Evolutionary conservation across 2,113 vertebrate species (phyloP), one percentile per base, ranked within the genome.

Genomic region (Gambusia holbrooki): DNA sequence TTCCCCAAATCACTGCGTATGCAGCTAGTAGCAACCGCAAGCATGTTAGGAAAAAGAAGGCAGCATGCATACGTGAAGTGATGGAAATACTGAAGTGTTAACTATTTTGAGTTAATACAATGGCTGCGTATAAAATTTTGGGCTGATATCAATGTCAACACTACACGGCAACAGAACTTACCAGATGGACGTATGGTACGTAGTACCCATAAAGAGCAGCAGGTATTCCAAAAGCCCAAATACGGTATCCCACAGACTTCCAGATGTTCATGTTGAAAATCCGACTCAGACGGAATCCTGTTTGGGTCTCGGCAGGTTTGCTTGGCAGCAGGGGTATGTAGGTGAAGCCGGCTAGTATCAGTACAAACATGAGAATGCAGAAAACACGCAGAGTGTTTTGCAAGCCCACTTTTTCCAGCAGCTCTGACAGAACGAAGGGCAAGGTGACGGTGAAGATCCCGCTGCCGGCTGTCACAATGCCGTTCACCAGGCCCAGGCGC

Each of bases 151-250:
- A 9, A 35, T 10, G 9, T 12, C 35, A 37, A 37, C 35, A 12
- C 2, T 29, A 22, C 25, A 30, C 5, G 63, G 71, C 67, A 62
- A 9, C 67, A 11, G 29, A 27, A 88, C 97, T 97, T 87, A 98
- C 98, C 96, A 99, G 92, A 83, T 99, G 98, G 87, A 99, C 97
- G 1, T 99, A 99, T 90, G 98, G 98, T 93, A 99, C 97, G 76
- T 96, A 99, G 87, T 99, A 99, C 72, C 98, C 98, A 62, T 98
- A 99, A 35, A 99, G 96, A 0, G 97, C 97, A 5, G 95, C 93
- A 0, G 98, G 97, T 69, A 99, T 96, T 5, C 98, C 98, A 6
- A 96, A 93, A 5, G 96, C 97, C 98, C 98, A 99, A 72, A 99
- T 97, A 8, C 96, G 93, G 77, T 99, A 99, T 65, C 96, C 95